Conservation (phyloP, 2,888 invertebrate species). For the Lochmaea crataegi region DNA sequence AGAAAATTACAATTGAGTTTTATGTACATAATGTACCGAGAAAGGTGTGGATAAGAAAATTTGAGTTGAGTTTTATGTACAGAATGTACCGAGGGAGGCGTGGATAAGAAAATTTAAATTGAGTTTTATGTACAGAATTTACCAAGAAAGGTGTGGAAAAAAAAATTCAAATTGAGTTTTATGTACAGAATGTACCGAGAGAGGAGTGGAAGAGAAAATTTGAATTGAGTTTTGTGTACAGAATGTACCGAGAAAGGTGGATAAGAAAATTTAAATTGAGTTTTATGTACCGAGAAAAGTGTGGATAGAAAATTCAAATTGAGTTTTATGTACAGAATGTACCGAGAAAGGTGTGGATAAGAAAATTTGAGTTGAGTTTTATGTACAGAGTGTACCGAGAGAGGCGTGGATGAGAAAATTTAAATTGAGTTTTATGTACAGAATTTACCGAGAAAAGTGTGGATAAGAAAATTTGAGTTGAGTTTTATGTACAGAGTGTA, state of each 20-base stretch:
- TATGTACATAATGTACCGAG: no score
- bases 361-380: no score
- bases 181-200: no score
- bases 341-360: no score
- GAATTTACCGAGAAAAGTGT: background rate
- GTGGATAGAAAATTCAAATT: background rate
- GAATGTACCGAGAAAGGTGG: no score
- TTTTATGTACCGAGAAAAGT: background rate
- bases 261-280: no score
- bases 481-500: no score
- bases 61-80: no score
- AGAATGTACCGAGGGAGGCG: no score
- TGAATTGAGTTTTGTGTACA: background rate
- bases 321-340: no score
- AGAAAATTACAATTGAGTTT: background rate
- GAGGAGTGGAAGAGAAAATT: background rate
- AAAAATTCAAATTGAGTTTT: background rate
- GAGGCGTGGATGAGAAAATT: background rate
- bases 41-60: background rate
- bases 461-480: background rate
- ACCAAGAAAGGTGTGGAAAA: background rate
- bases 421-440: background rate
- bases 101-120: no score
- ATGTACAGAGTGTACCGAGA: no score
- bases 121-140: background rate